Base-by-base conservation (phyloP, 2,888 invertebrate genomes). In the Orthonevra nobilis region DNA sequence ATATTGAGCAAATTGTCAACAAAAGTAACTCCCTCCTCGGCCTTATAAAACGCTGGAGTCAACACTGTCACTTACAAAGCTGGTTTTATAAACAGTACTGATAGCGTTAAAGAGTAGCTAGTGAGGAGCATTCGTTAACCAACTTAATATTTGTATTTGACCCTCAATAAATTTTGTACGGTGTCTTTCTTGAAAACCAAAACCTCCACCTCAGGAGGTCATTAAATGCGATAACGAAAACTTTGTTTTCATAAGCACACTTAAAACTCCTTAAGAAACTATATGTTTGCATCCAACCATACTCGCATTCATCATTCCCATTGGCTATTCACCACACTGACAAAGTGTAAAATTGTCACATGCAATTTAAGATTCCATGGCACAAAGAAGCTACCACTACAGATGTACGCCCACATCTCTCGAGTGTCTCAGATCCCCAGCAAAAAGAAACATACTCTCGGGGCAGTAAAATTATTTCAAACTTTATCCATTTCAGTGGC, bases 401-500 rank as follows among this genome's bases (percentile, higher is more conserved):
- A 6, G n/a, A 32, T 10, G 1, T 10, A 32, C 3, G 12, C n/a
- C 9, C 9, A 14, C 1, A 20, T 6, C 23, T 17, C 7, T n/a
- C n/a, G n/a, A n/a, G 9, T 34, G 15, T 15, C 58, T 52, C 52
- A 46, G 54, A 54, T 54, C 19, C 28, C 10, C 12, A 1, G 2
- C 9, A n/a, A 9, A 46, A 19, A 38, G 23, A 42, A 44, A 52
- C 54, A 74, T 64, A 77, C 46, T 70, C 70, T 50, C 9, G 44
- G 12, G 61, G 64, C 70, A 70, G 60, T 77, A 50, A 77, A 77
- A 77, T 77, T 77, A 75, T 75, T 77, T 64, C 69, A 12, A 77
- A 70, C 63, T 70, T 70, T 54, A 58, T 36, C 50, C 70, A 64
- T 77, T 64, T 50, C 58, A 32, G 17, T 61, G 50, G n/a, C 48